These are phyloP conservation scores for Gymnocephalus cernua DNA, from an alignment of 2,113 vertebrate species.

Conservation along the genomic window DNA sequence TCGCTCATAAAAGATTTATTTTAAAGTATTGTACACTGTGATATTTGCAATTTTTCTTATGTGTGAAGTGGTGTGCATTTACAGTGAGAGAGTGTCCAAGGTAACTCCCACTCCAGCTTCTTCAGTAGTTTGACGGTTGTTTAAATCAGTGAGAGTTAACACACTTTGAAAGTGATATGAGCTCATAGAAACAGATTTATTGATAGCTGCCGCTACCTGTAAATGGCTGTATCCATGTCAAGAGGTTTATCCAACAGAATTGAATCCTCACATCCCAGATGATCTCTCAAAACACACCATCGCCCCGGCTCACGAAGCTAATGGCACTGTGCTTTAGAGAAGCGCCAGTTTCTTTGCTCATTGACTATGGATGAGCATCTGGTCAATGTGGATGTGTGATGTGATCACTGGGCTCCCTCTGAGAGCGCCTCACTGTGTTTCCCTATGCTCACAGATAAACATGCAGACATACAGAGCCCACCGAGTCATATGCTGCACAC, in stretches of 20 bases:
- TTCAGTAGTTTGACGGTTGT: constrained; percentile 9
- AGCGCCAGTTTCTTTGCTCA: constrained; percentile 57
- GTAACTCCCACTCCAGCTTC: constrained; percentile 12
- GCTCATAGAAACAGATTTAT: constrained; percentile 19
- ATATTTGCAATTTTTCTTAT: neutral
- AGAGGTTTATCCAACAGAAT: constrained; percentile 26
- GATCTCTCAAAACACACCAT: constrained; percentile 24
- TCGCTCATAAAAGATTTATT: neutral
- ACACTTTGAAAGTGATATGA: neutral
- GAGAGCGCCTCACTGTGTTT: constrained; percentile 46
- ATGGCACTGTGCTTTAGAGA: constrained; percentile 28
- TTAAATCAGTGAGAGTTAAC: constrained; percentile 1
- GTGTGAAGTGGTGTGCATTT: constrained; percentile 3
- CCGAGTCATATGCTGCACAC: constrained; percentile 19
- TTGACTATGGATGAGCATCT: constrained; percentile 84
- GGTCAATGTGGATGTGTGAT: constrained; percentile 70
- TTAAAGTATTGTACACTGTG: neutral
- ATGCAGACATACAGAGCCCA: constrained; percentile 25
- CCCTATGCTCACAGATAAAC: constrained; percentile 41
- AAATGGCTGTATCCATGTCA: constrained; percentile 25
- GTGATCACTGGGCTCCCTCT: constrained; percentile 41
- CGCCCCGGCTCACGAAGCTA: constrained; percentile 12
- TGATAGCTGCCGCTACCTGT: constrained; percentile 14
- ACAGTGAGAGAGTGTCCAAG: neutral
- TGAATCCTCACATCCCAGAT: constrained; percentile 19